Conservation (phyloP, 1,140 invertebrate species). For the Maconellicoccus hirsutus region DNA sequence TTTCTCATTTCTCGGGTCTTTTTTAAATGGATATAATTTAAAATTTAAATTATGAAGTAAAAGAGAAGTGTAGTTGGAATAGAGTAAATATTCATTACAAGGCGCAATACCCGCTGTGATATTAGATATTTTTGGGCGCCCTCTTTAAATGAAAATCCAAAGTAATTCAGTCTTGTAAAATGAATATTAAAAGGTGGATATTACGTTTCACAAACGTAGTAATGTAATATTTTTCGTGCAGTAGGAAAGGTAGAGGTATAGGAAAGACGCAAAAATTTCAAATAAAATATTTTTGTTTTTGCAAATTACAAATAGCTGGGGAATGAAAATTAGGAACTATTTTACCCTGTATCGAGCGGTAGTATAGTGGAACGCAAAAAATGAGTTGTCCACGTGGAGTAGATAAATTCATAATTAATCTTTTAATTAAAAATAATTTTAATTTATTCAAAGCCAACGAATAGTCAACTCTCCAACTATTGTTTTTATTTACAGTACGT, state of each 20-base stretch:
- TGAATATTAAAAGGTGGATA: constrained; percentile 1
- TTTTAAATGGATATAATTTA: background rate
- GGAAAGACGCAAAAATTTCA: background rate
- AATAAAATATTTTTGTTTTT: background rate
- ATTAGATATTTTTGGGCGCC: background rate
- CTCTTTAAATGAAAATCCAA: constrained; percentile 5
- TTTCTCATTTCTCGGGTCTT: background rate
- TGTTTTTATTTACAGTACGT: no score
- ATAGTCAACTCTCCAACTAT: no score
- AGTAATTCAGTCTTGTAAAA: background rate
- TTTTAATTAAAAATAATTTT: no score
- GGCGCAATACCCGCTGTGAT: background rate
- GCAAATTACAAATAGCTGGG: background rate
- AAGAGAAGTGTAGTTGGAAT: background rate
- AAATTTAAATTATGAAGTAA: constrained; percentile 1
- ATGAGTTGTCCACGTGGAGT: background rate
- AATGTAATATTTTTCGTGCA: background rate
- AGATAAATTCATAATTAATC: no score
- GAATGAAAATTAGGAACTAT: background rate
- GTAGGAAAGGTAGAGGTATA: background rate
- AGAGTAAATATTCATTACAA: constrained; percentile 6
- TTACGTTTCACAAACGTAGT: background rate
- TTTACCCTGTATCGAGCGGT: background rate
- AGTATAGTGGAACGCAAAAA: background rate
- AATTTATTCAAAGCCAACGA: no score